A percentile compares a stretch with the other conserved stretches of the same genome.
phyloP scores from a whole-genome alignment of 2,797 vertebrate species.

The Anguilla obscura region DNA sequence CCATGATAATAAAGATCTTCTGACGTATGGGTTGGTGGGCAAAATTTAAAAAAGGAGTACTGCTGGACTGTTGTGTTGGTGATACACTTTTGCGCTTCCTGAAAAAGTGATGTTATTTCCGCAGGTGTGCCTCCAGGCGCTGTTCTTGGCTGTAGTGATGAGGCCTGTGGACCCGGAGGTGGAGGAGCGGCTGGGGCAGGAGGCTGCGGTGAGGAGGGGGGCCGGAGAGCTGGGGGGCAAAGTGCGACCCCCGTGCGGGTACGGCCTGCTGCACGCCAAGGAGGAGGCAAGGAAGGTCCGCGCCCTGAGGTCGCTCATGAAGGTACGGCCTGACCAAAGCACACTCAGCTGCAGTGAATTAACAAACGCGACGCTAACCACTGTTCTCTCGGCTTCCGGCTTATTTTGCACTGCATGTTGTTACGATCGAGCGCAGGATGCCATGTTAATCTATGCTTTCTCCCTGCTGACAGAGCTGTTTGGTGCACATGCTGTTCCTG shows the following conservation, averaged over 20 bases:
- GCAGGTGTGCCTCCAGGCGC: slow-evolving; percentile 70
- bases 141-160: slow-evolving; percentile 61
- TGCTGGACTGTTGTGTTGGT: background rate
- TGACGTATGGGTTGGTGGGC: background rate
- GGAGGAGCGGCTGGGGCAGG: slow-evolving; percentile 67
- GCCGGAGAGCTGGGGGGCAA: slow-evolving; percentile 55
- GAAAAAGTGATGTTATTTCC: background rate
- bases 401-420: background rate
- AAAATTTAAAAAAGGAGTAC: background rate
- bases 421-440: background rate
- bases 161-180: slow-evolving; percentile 77
- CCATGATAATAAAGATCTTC: background rate
- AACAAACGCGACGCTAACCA: background rate
- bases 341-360: background rate
- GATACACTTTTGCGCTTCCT: background rate
- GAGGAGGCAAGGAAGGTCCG: slow-evolving; percentile 74
- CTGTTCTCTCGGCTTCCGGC: background rate
- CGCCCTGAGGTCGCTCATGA: slow-evolving; percentile 69
- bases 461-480: slow-evolving; percentile 62
- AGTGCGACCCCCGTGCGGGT: slow-evolving; percentile 73
- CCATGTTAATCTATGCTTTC: background rate
- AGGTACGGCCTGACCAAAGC: slow-evolving; percentile 52
- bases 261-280: slow-evolving; percentile 76
- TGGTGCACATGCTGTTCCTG: slow-evolving; percentile 72
- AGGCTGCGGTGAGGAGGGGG: slow-evolving; percentile 59